A percentile compares a stretch with the other conserved stretches of the same genome.
Conservation (phyloP, 2,797 vertebrate species). For the Bradypus variegatus region DNA sequence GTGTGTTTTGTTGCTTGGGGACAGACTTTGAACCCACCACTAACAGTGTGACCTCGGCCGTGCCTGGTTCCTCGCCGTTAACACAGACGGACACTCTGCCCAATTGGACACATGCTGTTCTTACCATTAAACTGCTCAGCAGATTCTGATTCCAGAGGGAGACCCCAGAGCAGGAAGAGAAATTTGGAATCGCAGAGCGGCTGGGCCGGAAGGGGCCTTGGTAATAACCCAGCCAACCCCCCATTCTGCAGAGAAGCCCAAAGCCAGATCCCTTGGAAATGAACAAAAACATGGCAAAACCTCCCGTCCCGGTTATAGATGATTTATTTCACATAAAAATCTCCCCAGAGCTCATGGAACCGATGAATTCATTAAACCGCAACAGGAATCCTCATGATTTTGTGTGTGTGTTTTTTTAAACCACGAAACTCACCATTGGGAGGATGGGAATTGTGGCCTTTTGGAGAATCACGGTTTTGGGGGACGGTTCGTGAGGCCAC, state of each 20-base stretch:
- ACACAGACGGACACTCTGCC: not conserved
- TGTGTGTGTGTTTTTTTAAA: not conserved
- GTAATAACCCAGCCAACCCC: not conserved
- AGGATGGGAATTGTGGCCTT: not conserved
- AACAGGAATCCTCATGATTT: not conserved
- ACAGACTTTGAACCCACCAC: not conserved
- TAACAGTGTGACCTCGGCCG: not conserved
- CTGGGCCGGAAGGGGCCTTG: not conserved
- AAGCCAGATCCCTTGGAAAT: not conserved
- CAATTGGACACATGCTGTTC: not conserved
- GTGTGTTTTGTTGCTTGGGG: fast-evolving
- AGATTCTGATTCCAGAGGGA: not conserved
- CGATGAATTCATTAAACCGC: not conserved
- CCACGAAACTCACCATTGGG: not conserved
- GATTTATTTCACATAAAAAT: constrained; percentile 46
- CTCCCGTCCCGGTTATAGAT: not conserved
- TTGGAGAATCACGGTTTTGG: not conserved
- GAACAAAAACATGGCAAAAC: not conserved
- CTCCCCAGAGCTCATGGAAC: not conserved
- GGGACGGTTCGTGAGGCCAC: not conserved
- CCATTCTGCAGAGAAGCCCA: not conserved
- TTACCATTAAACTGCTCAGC: no score
- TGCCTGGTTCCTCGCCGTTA: not conserved
- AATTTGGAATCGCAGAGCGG: not conserved
- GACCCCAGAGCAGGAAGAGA: not conserved